Percentiles rank a stretch among this genome's conserved stretches.
phyloP scores from a whole-genome alignment of 2,113 vertebrate species.

The Heterochromis multidens region DNA sequence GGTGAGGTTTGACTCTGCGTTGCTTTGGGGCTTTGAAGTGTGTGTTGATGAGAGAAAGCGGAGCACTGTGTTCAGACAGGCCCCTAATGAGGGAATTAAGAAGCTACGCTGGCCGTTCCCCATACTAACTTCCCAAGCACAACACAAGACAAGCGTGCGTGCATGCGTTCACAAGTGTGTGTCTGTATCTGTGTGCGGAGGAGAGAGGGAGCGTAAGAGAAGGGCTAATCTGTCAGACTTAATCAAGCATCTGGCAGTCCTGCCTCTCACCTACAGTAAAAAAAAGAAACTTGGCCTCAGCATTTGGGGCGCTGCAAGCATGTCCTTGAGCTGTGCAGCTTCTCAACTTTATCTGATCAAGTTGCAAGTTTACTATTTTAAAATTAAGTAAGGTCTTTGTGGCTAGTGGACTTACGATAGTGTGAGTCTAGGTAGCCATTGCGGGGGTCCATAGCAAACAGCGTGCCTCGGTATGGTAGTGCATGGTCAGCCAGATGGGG shows the following conservation, averaged over 20 bases:
- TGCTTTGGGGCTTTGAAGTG: constrained; percentile 89
- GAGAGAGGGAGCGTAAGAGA: constrained; percentile 18
- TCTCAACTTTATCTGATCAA: background rate
- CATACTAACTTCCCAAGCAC: constrained; percentile 81
- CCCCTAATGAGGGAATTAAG: constrained; percentile 95
- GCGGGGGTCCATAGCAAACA: constrained; percentile 94
- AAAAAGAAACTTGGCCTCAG: constrained; percentile 27
- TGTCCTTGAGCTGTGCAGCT: constrained; percentile 42
- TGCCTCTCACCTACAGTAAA: constrained; percentile 81
- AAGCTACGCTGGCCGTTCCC: constrained; percentile 85
- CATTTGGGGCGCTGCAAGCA: background rate
- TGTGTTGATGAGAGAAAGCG: constrained; percentile 81
- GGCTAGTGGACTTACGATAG: constrained; percentile 85
- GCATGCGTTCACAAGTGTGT: constrained; percentile 65
- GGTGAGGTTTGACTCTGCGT: constrained; percentile 59
- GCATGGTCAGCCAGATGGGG: constrained; percentile 89
- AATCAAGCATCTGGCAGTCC: constrained; percentile 84
- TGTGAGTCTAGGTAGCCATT: constrained; percentile 94
- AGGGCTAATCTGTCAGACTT: constrained; percentile 87
- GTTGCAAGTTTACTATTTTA: background rate
- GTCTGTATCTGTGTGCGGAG: constrained; percentile 37
- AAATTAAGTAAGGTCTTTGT: background rate
- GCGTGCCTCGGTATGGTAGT: constrained; percentile 87
- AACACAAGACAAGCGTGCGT: constrained; percentile 82
- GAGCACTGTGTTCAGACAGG: constrained; percentile 81